A percentile compares a stretch with the other conserved stretches of the same genome.
Conservation (phyloP, 2,888 invertebrate species). For the Alitta virens region DNA sequence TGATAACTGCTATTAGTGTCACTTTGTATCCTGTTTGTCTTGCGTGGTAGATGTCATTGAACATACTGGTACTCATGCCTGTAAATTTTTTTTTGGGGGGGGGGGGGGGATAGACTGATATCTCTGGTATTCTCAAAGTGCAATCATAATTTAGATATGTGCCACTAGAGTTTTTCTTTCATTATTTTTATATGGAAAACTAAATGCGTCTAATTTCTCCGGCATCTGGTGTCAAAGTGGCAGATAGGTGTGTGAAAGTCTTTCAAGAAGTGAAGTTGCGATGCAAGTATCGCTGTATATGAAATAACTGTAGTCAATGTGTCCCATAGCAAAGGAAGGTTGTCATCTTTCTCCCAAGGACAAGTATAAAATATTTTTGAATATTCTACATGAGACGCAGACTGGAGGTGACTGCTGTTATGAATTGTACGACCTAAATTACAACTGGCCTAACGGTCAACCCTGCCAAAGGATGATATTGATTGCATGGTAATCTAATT, state of each 20-base stretch:
- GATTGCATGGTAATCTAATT: slow-evolving; percentile 34
- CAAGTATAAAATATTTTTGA: slow-evolving; percentile 89
- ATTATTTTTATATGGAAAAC: too few species aligned
- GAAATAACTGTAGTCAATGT: slow-evolving; percentile 9
- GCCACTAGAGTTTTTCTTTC: too few species aligned
- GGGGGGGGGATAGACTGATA: too few species aligned
- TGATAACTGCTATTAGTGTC: too few species aligned
- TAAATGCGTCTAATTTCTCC: slow-evolving; percentile 13
- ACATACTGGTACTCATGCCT: too few species aligned
- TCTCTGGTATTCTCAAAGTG: too few species aligned
- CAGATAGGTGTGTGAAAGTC: slow-evolving; percentile 89
- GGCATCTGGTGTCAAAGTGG: slow-evolving; percentile 91
- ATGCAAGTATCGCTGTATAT: slow-evolving; percentile 88
- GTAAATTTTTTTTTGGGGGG: too few species aligned
- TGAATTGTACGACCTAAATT: slow-evolving; percentile 93
- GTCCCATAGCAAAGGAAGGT: slow-evolving; percentile 5
- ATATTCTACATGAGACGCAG: slow-evolving; percentile 77
- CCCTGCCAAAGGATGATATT: slow-evolving; percentile 13
- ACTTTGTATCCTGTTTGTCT: too few species aligned
- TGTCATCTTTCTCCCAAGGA: slow-evolving; percentile 62
- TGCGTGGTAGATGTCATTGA: too few species aligned
- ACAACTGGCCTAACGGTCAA: slow-evolving; percentile 68
- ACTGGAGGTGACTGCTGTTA: slow-evolving; percentile 87
- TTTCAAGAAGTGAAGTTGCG: slow-evolving; percentile 97
- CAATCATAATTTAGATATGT: too few species aligned